Conservation (phyloP, 2,113 vertebrate genomes). For the Macaca fascicularis region T2T-MFA8v1.1 NC_088389.1:113174001-113174500, state of each 20-base stretch:
- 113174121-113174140: not conserved
- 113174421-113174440: not conserved
- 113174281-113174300: not conserved
- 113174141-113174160: not conserved
- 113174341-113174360: not conserved
- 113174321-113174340: not conserved
- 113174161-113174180: not conserved
- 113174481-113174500: not conserved
- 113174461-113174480: not conserved
- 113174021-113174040: not conserved
- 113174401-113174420: not conserved
- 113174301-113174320: not conserved
- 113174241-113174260: not conserved
- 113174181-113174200: not conserved
- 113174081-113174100: not conserved
- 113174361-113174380: constrained; percentile 30
- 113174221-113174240: not conserved
- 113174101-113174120: not conserved
- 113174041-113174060: not conserved
- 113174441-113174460: not conserved
- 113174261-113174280: not conserved
- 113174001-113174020: not conserved
- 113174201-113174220: not conserved
- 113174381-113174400: not conserved
- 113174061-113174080: not conserved